Base-by-base conservation (phyloP, 2,113 vertebrate species). In the Pristiophorus japonicus region DNA sequence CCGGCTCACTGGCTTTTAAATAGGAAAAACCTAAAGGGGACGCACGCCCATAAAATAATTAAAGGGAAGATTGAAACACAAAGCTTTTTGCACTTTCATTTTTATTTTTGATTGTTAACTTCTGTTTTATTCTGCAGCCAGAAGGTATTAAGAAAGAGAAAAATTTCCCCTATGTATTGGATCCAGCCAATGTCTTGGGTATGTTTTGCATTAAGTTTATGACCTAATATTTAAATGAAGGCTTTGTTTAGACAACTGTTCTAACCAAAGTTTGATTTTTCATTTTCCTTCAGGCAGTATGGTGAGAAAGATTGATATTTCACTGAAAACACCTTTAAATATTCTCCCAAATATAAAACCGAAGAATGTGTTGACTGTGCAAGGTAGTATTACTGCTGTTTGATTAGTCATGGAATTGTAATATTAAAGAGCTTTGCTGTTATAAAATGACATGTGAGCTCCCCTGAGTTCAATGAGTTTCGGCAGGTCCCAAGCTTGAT, bases 131-230 rank as follows among this genome's bases (percentile, higher is more conserved):
- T 51, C 24, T 97, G 95, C 97, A 99, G 99, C 98, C 99, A 95
- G 99, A 99, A 97, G 99, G 99, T 0, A 62, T 99, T 95, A 98
- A 95, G 96, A 98, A 65, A 65, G 99, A 99, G 95, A 95, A 92
- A 24, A 96, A 96, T 24, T 94, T 97, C 3, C 98, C 98, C 30
- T 96, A 97, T 59, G 98, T 96, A 6, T 97, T 99, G 95, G 99
- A 99, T 96, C 99, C 99, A 8, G 97, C 96, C 87, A 98, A 98
- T 67, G 55, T 98, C 96, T 98, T 98, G 95, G 99, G 99, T 99
- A 97, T 95, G 97, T 95, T 96, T 96, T 94, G 16, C 42, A 94
- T 27, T 70, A 90, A 90, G 65, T 92, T 92, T 92, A 45, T 45
- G 24, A 70, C 27, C 1, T 70, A 94, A 94, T 27, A 51, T 94